phyloP scores from a whole-genome alignment of 1,140 invertebrate species.

The Varroa destructor region DNA sequence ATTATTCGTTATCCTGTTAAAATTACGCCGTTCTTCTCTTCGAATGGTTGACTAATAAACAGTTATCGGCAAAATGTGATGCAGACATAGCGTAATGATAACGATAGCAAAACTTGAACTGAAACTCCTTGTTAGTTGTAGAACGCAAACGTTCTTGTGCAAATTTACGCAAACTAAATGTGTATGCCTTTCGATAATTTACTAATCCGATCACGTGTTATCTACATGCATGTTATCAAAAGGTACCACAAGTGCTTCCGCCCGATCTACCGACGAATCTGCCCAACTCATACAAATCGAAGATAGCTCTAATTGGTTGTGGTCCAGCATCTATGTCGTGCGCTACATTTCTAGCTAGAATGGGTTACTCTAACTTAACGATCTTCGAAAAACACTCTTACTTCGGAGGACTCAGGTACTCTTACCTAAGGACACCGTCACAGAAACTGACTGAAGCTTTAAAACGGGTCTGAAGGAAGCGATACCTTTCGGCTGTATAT shows the following conservation, averaged over 20 bases:
- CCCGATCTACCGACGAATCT: slow-evolving; percentile 46
- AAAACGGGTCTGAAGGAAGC: not conserved
- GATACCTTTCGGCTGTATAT: slow-evolving; percentile 8
- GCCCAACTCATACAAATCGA: slow-evolving; percentile 51
- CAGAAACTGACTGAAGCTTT: slow-evolving; percentile 5
- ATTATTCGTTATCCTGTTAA: slow-evolving; percentile 22
- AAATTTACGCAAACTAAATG: slow-evolving; percentile 23
- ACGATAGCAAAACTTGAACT: no score
- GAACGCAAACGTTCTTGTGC: not conserved
- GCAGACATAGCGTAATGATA: slow-evolving; percentile 11
- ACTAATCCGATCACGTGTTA: not conserved
- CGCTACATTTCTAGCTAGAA: slow-evolving; percentile 78
- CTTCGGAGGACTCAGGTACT: slow-evolving; percentile 73
- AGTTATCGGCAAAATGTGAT: no score
- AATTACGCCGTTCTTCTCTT: not conserved
- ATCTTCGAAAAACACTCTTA: slow-evolving; percentile 81
- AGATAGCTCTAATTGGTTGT: slow-evolving; percentile 79
- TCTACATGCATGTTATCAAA: slow-evolving; percentile 45
- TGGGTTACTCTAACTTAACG: slow-evolving; percentile 79
- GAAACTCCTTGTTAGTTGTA: slow-evolving; percentile 1
- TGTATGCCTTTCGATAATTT: not conserved
- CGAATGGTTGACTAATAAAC: no score
- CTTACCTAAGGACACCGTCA: not conserved
- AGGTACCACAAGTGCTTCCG: slow-evolving; percentile 65
- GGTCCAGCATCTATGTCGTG: slow-evolving; percentile 94